Conservation (phyloP, 2,888 invertebrate genomes). For the Andrena haemorrhoa region DNA sequence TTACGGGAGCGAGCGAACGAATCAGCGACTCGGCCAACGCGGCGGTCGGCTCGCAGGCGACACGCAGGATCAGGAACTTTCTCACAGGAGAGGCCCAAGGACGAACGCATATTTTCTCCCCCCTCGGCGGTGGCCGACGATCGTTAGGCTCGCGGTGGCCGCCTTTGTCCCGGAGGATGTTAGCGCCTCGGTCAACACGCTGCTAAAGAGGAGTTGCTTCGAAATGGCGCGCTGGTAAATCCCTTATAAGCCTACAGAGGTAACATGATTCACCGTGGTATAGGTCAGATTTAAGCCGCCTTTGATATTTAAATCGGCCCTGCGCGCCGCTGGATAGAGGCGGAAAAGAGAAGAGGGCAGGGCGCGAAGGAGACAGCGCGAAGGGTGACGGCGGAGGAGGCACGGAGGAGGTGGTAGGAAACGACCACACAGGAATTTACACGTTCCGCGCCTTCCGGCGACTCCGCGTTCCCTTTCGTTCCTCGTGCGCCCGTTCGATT, state of each 20-base stretch:
- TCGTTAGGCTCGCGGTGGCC: constrained; percentile 60
- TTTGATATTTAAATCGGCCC: constrained; percentile 84
- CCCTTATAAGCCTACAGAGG: constrained; percentile 80
- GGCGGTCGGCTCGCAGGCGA: constrained; percentile 17
- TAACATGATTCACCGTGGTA: constrained; percentile 85
- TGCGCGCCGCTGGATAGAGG: constrained; percentile 64
- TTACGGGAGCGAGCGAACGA: constrained; percentile 28
- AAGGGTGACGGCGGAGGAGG: constrained; percentile 56
- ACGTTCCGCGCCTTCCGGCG: constrained; percentile 77
- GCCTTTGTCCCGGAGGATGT: constrained; percentile 79
- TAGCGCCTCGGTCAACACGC: constrained; percentile 82
- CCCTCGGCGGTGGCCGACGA: constrained; percentile 3
- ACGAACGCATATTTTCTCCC: constrained; percentile 52
- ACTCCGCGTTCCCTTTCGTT: constrained; percentile 48
- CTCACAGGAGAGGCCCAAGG: constrained; percentile 69
- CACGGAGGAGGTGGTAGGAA: constrained; percentile 70
- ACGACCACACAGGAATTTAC: constrained; percentile 84
- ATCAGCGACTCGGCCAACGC: not conserved
- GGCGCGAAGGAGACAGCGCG: constrained; percentile 51
- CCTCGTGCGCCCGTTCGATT: constrained; percentile 25
- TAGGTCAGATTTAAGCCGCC: constrained; percentile 85
- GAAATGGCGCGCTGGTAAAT: constrained; percentile 76
- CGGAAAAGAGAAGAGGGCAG: constrained; percentile 62
- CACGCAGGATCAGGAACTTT: constrained; percentile 67
- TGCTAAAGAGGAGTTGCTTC: constrained; percentile 69